Percentiles rank a stretch among this genome's conserved stretches.
These are phyloP conservation scores for Liasis olivaceus DNA, from an alignment of 2,797 vertebrate genomes.

Conservation along the genomic window DNA sequence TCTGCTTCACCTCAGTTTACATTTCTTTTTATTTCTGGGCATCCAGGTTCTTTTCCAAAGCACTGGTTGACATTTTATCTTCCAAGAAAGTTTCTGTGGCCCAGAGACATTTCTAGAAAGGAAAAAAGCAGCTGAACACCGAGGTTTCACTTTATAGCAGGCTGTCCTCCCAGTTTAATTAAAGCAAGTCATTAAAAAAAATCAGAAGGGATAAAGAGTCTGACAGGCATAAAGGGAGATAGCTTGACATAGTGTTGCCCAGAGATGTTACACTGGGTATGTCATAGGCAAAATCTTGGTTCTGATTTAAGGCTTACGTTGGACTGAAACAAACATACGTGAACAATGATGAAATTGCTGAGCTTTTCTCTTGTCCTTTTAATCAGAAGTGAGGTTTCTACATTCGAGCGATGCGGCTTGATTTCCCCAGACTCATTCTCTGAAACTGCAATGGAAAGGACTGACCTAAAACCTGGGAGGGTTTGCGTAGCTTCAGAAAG, in stretches of 20 bases:
- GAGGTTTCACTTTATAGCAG: not conserved
- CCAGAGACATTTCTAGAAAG: not conserved
- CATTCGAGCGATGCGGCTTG: not conserved
- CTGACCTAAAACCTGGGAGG: not conserved
- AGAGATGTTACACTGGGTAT: not conserved
- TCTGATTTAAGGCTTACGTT: not conserved
- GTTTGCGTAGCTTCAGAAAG: not conserved
- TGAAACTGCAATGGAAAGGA: not conserved
- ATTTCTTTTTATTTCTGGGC: not conserved
- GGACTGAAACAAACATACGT: not conserved
- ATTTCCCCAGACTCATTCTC: not conserved
- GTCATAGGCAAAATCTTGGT: not conserved
- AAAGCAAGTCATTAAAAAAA: not conserved
- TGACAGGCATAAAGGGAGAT: not conserved
- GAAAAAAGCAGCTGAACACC: not conserved
- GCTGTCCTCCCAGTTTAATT: not conserved
- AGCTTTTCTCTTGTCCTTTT: not conserved
- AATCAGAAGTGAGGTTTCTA: not conserved
- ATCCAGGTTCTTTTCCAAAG: not conserved
- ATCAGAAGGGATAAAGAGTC: not conserved
- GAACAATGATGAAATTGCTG: not conserved
- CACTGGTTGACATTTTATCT: not conserved
- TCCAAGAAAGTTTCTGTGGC: not conserved
- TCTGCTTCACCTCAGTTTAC: not conserved
- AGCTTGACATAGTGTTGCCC: not conserved